Evolutionary conservation across 2,888 invertebrate genomes (phyloP).

Genomic region (Heteromyza rotundicornis): DNA sequence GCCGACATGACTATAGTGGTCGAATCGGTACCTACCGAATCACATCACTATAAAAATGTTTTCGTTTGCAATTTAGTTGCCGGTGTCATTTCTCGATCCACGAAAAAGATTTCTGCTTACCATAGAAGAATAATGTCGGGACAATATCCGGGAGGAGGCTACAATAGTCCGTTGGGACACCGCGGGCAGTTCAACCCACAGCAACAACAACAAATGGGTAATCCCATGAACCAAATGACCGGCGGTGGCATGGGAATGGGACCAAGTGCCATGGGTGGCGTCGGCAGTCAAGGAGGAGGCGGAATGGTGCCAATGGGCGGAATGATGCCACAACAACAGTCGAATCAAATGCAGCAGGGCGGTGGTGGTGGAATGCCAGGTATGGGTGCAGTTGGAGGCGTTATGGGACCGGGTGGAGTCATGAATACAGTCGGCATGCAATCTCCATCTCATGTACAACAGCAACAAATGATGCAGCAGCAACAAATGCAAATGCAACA

Average conservation of each 20-base stretch:
- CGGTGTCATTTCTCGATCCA: no score
- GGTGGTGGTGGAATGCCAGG: slow-evolving; percentile 38
- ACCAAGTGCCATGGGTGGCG: no score
- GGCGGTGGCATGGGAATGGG: no score
- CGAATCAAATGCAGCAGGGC: slow-evolving; percentile 41
- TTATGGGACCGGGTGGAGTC: neutral
- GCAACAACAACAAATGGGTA: neutral
- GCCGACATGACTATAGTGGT: no score
- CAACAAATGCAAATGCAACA: slow-evolving; percentile 43
- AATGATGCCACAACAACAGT: slow-evolving; percentile 35
- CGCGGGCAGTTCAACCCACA: neutral
- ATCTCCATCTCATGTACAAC: slow-evolving; percentile 34
- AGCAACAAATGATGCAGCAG: slow-evolving; percentile 39
- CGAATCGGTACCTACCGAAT: no score
- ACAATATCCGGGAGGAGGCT: neutral
- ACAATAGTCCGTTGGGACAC: neutral
- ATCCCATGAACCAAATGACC: neutral
- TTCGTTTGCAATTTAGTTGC: no score
- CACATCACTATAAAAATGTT: no score
- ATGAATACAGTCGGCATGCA: slow-evolving; percentile 35
- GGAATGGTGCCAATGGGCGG: neutral
- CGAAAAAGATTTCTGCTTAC: no score
- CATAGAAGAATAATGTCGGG: neutral
- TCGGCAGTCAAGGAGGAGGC: no score
- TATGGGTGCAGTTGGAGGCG: slow-evolving; percentile 36